phyloP scores from a whole-genome alignment of 2,797 vertebrate species.

The Acestrorhynchus altus region DNA sequence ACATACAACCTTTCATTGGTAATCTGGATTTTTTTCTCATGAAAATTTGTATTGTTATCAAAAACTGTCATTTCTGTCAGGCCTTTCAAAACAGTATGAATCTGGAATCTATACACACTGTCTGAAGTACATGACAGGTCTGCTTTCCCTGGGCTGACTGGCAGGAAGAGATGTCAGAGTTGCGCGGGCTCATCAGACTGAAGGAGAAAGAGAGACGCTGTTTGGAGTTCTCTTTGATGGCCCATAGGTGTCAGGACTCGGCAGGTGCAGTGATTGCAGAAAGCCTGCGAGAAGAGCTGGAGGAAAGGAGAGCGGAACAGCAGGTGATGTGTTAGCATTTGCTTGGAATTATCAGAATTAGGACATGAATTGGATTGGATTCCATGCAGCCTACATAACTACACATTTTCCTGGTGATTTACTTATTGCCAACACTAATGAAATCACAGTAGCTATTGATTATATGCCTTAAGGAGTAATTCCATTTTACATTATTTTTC shows the following conservation, averaged over 20 bases:
- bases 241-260: conserved; percentile 80
- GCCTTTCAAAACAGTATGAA: not conserved
- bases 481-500: too few relatives aligned
- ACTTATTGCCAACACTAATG: too few relatives aligned
- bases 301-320: conserved; percentile 61
- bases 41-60: not conserved
- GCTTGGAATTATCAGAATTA: not conserved
- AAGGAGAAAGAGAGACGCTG: conserved; percentile 81
- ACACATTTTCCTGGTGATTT: too few relatives aligned
- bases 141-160: not conserved
- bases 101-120: not conserved
- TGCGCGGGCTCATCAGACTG: conserved; percentile 79
- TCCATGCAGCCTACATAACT: not conserved
- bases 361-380: not conserved
- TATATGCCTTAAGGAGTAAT: too few relatives aligned
- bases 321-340: conserved; percentile 66
- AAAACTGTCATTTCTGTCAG: not conserved
- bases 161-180: conserved; percentile 87
- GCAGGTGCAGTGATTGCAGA: conserved; percentile 76
- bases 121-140: not conserved
- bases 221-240: conserved; percentile 79
- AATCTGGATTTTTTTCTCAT: too few relatives aligned
- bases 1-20: too few relatives aligned
- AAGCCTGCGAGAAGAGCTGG: conserved; percentile 73
- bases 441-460: not conserved